Percentiles rank a stretch among this genome's conserved stretches.
phyloP scores from a whole-genome alignment of 2,888 invertebrate genomes.

The Drosophila tripunctata region DNA sequence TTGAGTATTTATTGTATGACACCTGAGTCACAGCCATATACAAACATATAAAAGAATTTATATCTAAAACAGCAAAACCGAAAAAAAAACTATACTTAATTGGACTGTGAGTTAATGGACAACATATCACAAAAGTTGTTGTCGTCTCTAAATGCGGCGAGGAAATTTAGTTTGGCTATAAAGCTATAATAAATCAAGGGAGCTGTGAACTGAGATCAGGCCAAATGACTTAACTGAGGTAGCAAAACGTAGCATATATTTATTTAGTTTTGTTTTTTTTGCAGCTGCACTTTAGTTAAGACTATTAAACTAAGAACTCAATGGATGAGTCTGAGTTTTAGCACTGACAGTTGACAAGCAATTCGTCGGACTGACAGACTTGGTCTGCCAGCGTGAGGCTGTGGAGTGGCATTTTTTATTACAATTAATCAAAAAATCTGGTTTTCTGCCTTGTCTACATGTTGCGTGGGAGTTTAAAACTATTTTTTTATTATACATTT shows the following conservation, averaged over 20 bases:
- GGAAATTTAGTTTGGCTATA: slow-evolving; percentile 37
- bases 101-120: slow-evolving; percentile 69
- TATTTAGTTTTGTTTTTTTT: not conserved
- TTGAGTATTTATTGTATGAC: slow-evolving; percentile 66
- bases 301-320: slow-evolving; percentile 35
- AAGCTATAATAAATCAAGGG: slow-evolving; percentile 31
- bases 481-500: slow-evolving; percentile 34
- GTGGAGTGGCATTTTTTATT: slow-evolving; percentile 57
- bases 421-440: slow-evolving; percentile 59
- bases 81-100: slow-evolving; percentile 49
- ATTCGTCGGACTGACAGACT: slow-evolving; percentile 24
- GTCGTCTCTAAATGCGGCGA: slow-evolving; percentile 22
- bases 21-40: slow-evolving; percentile 66
- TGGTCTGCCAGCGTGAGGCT: slow-evolving; percentile 2
- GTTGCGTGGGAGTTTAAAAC: slow-evolving; percentile 61
- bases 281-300: slow-evolving; percentile 42
- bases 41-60: slow-evolving; percentile 13
- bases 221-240: slow-evolving; percentile 31
- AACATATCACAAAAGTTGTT: slow-evolving; percentile 47
- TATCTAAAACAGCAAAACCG: not conserved
- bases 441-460: slow-evolving; percentile 22
- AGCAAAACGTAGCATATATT: slow-evolving; percentile 9
- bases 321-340: slow-evolving; percentile 29
- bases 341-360: slow-evolving; percentile 66
- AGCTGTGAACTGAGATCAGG: slow-evolving; percentile 36